Evolutionary conservation across 2,888 invertebrate species (phyloP).

Genomic region (Spodoptera picta): DNA sequence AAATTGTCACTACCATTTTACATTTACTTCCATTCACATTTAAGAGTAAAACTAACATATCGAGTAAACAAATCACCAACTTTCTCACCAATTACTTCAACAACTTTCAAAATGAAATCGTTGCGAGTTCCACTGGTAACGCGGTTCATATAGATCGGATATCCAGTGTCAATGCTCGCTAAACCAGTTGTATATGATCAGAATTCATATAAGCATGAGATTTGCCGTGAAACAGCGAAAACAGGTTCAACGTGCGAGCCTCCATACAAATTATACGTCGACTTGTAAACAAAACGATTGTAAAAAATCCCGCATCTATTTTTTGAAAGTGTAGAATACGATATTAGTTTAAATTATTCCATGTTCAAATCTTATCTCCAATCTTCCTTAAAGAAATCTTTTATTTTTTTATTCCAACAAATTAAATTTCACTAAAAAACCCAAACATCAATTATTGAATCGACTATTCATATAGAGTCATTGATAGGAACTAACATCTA

Average conservation of each 20-base stretch:
- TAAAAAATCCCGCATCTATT: slow-evolving; percentile 4
- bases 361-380: slow-evolving; percentile 18
- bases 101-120: slow-evolving; percentile 46
- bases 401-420: neutral
- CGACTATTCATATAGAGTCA: slow-evolving; percentile 4
- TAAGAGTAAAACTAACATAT: neutral
- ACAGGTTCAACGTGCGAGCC: slow-evolving; percentile 14
- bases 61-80: slow-evolving; percentile 20
- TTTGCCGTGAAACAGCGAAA: slow-evolving; percentile 40
- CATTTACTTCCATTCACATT: too few relatives aligned
- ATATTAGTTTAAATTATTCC: slow-evolving; percentile 25
- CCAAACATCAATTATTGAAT: neutral
- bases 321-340: slow-evolving; percentile 40
- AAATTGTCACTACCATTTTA: too few relatives aligned
- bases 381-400: slow-evolving; percentile 2
- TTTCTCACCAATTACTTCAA: slow-evolving; percentile 38
- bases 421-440: slow-evolving; percentile 25
- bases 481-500: slow-evolving; percentile 13
- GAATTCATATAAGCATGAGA: slow-evolving; percentile 45
- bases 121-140: slow-evolving; percentile 37
- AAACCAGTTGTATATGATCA: slow-evolving; percentile 49
- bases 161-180: slow-evolving; percentile 54
- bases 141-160: slow-evolving; percentile 43
- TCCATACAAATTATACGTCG: slow-evolving; percentile 35
- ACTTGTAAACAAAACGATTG: slow-evolving; percentile 32